These are phyloP conservation scores for Agapornis roseicollis DNA, from an alignment of 2,113 vertebrate species.

Conservation along the genomic window DNA sequence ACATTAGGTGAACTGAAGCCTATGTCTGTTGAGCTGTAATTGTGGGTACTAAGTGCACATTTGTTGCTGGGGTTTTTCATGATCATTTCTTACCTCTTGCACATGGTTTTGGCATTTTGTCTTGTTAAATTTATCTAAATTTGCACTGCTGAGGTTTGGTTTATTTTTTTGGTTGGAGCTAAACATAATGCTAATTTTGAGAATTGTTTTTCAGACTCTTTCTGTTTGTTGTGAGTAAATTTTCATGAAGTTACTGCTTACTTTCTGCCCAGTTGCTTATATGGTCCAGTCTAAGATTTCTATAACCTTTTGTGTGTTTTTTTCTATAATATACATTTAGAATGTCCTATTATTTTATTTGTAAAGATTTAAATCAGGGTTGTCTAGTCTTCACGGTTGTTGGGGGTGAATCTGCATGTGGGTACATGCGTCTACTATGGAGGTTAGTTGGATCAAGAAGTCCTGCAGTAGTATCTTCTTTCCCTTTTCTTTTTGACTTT, in stretches of 20 bases:
- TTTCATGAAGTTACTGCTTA: background rate
- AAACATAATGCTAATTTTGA: background rate
- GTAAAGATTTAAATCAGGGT: background rate
- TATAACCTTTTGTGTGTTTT: background rate
- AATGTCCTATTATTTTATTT: background rate
- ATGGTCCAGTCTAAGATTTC: background rate
- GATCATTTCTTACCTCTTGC: background rate
- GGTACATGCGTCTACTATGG: fast-evolving
- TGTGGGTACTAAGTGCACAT: background rate
- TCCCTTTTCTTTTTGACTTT: background rate
- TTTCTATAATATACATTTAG: background rate
- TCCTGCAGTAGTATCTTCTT: background rate
- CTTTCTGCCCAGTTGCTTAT: background rate
- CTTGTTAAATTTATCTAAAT: background rate
- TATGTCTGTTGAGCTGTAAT: background rate
- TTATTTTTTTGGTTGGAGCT: background rate
- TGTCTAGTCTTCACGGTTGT: background rate
- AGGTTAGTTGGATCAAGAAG: background rate
- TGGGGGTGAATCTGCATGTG: background rate
- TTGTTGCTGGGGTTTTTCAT: background rate
- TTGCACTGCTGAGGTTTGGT: background rate
- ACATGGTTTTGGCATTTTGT: background rate
- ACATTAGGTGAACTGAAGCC: background rate
- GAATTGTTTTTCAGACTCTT: background rate
- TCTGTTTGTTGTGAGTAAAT: background rate